Base-by-base conservation (phyloP, 1,140 invertebrate genomes). In the Procambarus clarkii region DNA sequence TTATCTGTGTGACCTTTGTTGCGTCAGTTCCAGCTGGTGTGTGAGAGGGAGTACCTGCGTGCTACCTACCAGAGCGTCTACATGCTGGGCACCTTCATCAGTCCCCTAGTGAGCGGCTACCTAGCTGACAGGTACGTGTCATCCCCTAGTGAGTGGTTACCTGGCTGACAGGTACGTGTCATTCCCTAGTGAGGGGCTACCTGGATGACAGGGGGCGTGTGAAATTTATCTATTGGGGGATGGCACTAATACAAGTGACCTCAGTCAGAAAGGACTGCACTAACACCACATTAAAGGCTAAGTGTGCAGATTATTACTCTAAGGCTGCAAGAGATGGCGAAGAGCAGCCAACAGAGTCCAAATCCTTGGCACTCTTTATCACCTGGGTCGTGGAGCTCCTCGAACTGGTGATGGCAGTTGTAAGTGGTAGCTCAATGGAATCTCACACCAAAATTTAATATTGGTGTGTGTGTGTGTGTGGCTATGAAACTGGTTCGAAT, bases 21-120 rank as follows among this genome's bases (percentile, higher is more conserved):
- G 60, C n/a, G 3, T 18, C 34, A 84, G 82, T 84, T 84, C 60
- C 9, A 44, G n/a, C 60, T 84, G 54, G 82, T 71, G 24, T 84
- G 82, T 9, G 82, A 48, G 9, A n/a, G 82, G 82, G 45, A 84
- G 54, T 84, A 69, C 34, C 82, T 84, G 11, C 82, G 64, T 2
- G 18, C 82, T 18, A 69, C 82, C 24, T 84, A 69, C 54, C 82
- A 84, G 82, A 84, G 82, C 13, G 21, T 84, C 7, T 84, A 84
- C 82, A 84, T 84, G 82, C 60, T 84, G 3, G 82, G 82, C 13
- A 84, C 48, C 64, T 84, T 69, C 24, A 60, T 84, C 15, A 54
- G 82, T 48, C 45, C 82, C 15, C 54, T n/a, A 0, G n/a, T 84
- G n/a, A 69, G 48, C 64, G 82, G 82, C 82, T 69, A 45, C 82